phyloP scores from a whole-genome alignment of 2,888 invertebrate genomes.

The Schrankia costaestrigalis region DNA sequence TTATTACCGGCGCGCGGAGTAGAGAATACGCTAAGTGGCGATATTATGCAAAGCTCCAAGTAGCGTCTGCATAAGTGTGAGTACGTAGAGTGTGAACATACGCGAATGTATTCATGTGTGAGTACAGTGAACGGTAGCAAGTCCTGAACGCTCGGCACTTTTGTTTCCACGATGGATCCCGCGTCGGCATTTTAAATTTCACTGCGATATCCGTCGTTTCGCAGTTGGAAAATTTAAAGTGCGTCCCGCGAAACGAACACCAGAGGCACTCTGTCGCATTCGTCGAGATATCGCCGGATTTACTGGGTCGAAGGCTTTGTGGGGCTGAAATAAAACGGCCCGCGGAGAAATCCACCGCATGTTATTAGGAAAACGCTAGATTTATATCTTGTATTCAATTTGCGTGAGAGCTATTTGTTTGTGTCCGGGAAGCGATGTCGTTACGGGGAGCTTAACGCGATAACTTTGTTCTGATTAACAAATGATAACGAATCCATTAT shows the following conservation, averaged over 20 bases:
- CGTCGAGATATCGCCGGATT: slow-evolving; percentile 71
- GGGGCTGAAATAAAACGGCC: slow-evolving; percentile 72
- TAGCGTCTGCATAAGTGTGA: slow-evolving; percentile 15
- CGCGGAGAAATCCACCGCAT: slow-evolving; percentile 72
- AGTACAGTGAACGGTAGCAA: no score
- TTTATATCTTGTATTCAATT: slow-evolving; percentile 78
- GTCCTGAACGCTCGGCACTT: no score
- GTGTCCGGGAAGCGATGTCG: slow-evolving; percentile 40
- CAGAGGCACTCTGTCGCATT: slow-evolving; percentile 69
- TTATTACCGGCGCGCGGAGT: slow-evolving; percentile 34
- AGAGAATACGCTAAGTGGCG: slow-evolving; percentile 49
- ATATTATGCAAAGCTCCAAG: slow-evolving; percentile 56
- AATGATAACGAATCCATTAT: slow-evolving; percentile 37
- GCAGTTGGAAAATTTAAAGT: slow-evolving; percentile 68
- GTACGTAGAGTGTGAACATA: slow-evolving; percentile 9
- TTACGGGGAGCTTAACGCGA: slow-evolving; percentile 41
- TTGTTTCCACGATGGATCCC: slow-evolving; percentile 49
- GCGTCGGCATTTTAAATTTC: slow-evolving; percentile 65
- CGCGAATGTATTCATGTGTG: background rate
- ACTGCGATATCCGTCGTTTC: slow-evolving; percentile 54
- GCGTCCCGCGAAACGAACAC: slow-evolving; percentile 64
- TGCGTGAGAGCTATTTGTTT: slow-evolving; percentile 70
- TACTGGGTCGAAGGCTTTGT: slow-evolving; percentile 74
- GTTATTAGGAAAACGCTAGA: slow-evolving; percentile 70
- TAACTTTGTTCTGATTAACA: slow-evolving; percentile 47